Percentiles rank a stretch among this genome's conserved stretches.
phyloP scores from a whole-genome alignment of 2,113 vertebrate genomes.

The Plecturocebus donacophilus region DNA sequence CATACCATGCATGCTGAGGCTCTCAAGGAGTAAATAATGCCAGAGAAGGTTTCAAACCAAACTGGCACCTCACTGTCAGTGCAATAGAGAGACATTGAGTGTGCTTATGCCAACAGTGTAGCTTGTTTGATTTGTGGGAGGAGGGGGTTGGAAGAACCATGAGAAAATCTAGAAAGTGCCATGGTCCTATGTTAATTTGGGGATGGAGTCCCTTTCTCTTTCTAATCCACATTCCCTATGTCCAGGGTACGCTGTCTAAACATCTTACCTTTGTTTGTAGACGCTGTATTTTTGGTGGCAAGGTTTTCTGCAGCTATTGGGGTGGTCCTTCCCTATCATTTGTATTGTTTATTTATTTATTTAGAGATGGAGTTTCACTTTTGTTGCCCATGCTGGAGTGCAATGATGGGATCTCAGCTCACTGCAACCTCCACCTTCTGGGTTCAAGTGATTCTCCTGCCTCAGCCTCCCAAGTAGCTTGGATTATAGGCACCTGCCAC shows the following conservation, averaged over 20 bases:
- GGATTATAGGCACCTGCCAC: too few relatives aligned
- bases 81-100: background rate
- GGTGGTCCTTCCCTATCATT: background rate
- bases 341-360: background rate
- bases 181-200: too few relatives aligned
- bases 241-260: background rate
- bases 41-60: background rate
- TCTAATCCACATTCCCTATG: background rate
- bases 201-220: background rate
- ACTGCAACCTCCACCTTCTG: too few relatives aligned
- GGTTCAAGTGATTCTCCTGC: too few relatives aligned
- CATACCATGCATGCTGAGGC: fast-evolving
- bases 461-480: too few relatives aligned
- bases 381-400: background rate
- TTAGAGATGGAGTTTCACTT: background rate
- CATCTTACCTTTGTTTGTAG: background rate
- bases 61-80: background rate
- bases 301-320: background rate
- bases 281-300: background rate
- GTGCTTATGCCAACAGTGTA: background rate
- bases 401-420: too few relatives aligned
- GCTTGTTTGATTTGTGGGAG: background rate
- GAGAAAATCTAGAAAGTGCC: background rate
- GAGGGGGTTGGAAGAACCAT: background rate
- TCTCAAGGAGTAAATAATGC: background rate